Conservation (phyloP, 23 tunicate genomes). For the Corella eumyota region DNA sequence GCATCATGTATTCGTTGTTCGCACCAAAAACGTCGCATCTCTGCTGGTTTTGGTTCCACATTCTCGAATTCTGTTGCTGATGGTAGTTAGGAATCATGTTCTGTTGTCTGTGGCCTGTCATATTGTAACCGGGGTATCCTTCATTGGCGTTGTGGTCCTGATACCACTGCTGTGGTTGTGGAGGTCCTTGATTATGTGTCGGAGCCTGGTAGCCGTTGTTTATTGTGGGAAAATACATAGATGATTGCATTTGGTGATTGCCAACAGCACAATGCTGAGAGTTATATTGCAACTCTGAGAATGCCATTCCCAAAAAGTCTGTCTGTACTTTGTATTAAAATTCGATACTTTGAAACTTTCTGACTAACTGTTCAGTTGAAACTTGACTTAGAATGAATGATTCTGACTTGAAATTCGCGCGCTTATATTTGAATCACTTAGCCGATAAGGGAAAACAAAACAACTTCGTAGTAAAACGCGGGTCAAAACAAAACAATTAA, state of each 20-base stretch:
- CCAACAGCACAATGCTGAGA: conserved; percentile 27
- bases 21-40: not conserved
- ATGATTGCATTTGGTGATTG: conserved; percentile 6
- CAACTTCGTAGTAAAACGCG: too few relatives aligned
- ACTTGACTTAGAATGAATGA: too few relatives aligned
- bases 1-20: not conserved
- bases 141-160: conserved; percentile 14
- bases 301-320: conserved; percentile 21
- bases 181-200: not conserved
- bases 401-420: too few relatives aligned
- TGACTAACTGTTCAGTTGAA: too few relatives aligned
- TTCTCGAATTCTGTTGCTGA: not conserved
- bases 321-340: too few relatives aligned
- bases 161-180: conserved; percentile 5
- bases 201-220: conserved; percentile 3
- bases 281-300: conserved; percentile 12
- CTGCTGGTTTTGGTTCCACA: conserved; percentile 12
- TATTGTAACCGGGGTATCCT: not conserved
- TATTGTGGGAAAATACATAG: conserved; percentile 3
- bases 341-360: too few relatives aligned
- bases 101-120: not conserved
- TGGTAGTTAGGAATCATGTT: not conserved
- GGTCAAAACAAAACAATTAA: too few relatives aligned
- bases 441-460: too few relatives aligned
- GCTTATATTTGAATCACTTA: too few relatives aligned